Conservation (phyloP, 2,888 invertebrate genomes). For the Nycteola revayana region DNA sequence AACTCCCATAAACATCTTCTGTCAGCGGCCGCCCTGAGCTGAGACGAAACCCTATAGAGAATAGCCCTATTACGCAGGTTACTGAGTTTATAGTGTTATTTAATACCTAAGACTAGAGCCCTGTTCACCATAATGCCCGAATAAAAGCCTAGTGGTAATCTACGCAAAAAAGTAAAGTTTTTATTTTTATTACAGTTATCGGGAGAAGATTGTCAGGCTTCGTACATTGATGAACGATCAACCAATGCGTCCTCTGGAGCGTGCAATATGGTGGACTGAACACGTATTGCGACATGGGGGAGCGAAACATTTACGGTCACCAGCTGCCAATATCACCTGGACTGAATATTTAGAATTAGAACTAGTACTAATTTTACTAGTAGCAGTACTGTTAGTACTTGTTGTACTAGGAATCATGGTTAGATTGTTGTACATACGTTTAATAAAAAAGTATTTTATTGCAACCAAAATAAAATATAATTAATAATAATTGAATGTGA, state of each 20-base stretch:
- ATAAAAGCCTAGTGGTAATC: no score
- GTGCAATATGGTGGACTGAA: conserved; percentile 46
- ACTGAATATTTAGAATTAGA: conserved; percentile 34
- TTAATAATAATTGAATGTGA: no score
- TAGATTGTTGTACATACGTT: no score
- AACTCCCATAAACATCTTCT: no score
- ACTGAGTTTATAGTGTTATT: no score
- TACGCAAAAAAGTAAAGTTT: no score
- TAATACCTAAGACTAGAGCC: no score
- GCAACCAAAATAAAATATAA: not conserved
- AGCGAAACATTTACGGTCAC: conserved; percentile 31
- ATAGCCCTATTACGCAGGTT: no score
- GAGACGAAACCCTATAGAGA: no score
- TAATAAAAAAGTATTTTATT: not conserved
- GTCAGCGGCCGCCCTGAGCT: no score
- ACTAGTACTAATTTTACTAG: conserved; percentile 18
- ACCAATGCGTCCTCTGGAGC: conserved; percentile 28
- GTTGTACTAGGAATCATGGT: no score
- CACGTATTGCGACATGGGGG: conserved; percentile 36
- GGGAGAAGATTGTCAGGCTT: conserved; percentile 13
- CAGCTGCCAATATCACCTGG: conserved; percentile 38
- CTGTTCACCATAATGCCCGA: no score
- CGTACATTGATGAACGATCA: conserved; percentile 7
- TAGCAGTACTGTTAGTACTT: not conserved
- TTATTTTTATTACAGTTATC: conserved; percentile 21